phyloP scores from a whole-genome alignment of 2,797 vertebrate species.

The Triplophysa bombifrons region DNA sequence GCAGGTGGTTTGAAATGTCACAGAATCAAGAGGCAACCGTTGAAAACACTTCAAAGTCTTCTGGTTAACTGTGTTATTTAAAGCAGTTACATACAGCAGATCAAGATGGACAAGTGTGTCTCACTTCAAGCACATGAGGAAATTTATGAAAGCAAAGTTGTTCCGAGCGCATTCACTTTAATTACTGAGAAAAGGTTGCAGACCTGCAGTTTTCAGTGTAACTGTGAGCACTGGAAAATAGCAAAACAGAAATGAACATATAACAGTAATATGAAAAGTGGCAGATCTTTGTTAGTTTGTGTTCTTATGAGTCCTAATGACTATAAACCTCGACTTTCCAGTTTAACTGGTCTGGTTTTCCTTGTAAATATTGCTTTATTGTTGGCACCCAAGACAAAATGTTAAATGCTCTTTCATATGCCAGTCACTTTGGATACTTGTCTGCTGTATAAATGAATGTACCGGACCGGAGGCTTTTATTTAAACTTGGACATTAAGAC shows the following conservation, averaged over 20 bases:
- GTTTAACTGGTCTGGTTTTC: no score
- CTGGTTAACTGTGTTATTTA: conserved; percentile 57
- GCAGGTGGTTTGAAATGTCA: conserved; percentile 59
- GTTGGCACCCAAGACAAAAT: no score
- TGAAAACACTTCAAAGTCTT: conserved; percentile 59
- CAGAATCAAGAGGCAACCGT: conserved; percentile 57
- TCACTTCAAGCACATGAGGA: conserved; percentile 34
- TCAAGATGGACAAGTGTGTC: conserved; percentile 48
- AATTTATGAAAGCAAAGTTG: conserved; percentile 36
- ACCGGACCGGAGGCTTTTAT: no score
- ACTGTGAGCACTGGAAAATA: neutral
- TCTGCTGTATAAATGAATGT: no score
- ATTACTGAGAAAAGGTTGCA: conserved; percentile 29
- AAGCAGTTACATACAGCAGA: conserved; percentile 49
- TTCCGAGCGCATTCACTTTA: neutral
- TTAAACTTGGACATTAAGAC: no score
- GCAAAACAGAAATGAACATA: neutral
- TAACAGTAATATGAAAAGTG: neutral
- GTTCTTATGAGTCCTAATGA: no score
- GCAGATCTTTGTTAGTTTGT: no score
- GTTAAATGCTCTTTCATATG: no score
- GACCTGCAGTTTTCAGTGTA: neutral
- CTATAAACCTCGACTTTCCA: no score
- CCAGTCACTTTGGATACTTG: no score
- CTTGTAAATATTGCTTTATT: no score